Conservation (phyloP, 2,888 invertebrate genomes). For the Noctua fimbriata region DNA sequence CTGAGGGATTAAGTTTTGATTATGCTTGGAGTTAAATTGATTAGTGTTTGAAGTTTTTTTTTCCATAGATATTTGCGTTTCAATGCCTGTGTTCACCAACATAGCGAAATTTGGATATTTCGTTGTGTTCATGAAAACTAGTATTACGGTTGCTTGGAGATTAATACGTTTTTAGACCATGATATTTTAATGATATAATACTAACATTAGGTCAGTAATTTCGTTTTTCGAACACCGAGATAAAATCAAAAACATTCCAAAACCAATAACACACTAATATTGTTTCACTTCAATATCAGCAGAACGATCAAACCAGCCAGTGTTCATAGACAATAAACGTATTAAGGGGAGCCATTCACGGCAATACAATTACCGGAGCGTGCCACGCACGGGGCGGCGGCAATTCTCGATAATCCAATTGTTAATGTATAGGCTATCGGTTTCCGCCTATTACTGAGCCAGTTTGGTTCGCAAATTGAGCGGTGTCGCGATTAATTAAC, state of each 20-base stretch:
- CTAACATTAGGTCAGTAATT: not conserved
- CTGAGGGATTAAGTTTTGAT: conserved; percentile 72
- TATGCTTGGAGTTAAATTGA: conserved; percentile 36
- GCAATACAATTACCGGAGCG: conserved; percentile 84
- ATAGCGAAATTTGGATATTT: not conserved
- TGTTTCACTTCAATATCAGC: conserved; percentile 76
- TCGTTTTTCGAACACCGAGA: not conserved
- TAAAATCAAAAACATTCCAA: conserved; percentile 26
- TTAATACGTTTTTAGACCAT: no score
- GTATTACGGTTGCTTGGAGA: not conserved
- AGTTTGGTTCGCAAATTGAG: conserved; percentile 82
- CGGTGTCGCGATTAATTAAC: conserved; percentile 83
- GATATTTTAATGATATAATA: not conserved
- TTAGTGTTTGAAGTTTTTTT: not conserved
- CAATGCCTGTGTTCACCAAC: not conserved
- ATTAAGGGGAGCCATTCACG: conserved; percentile 79
- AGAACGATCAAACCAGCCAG: conserved; percentile 66
- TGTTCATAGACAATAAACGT: conserved; percentile 83
- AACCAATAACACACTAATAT: conserved; percentile 49
- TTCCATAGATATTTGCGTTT: not conserved
- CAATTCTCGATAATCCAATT: conserved; percentile 85
- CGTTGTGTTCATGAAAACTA: not conserved
- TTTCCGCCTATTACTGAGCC: conserved; percentile 80
- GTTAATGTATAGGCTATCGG: conserved; percentile 81
- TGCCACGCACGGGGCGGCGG: conserved; percentile 78